Percentiles rank a stretch among this genome's conserved stretches.
These are phyloP conservation scores for Bergia puertoricense DNA, from an alignment of 92 coral and sea anemone genomes.

Conservation along the genomic window DNA sequence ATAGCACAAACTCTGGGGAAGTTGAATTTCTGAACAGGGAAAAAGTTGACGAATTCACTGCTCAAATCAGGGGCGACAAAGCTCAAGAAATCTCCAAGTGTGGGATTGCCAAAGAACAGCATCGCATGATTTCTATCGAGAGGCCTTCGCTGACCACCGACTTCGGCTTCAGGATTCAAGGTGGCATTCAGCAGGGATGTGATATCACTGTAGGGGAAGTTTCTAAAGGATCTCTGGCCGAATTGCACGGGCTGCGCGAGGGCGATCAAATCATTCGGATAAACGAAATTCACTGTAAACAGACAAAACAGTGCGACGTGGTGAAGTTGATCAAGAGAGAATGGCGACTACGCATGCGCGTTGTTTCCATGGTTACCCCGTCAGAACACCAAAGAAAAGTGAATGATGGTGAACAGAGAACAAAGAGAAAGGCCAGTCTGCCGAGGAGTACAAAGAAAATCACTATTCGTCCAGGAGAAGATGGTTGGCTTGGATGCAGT, in stretches of 20 bases:
- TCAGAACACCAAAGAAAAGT: background rate
- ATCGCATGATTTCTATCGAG: slow-evolving; percentile 46
- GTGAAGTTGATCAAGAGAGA: slow-evolving; percentile 50
- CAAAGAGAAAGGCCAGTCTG: background rate
- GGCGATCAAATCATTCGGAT: slow-evolving; percentile 57
- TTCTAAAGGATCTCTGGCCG: slow-evolving; percentile 58
- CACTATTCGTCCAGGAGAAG: slow-evolving; percentile 38
- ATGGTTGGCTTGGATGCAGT: slow-evolving; percentile 81
- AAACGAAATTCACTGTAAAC: slow-evolving; percentile 51
- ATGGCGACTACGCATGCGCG: slow-evolving; percentile 35
- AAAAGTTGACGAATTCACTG: background rate
- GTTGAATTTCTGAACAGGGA: background rate
- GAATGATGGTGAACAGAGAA: slow-evolving; percentile 6
- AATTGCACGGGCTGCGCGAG: slow-evolving; percentile 51
- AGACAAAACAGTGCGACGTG: slow-evolving; percentile 44
- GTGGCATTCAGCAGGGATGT: slow-evolving; percentile 45
- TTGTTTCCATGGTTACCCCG: slow-evolving; percentile 18
- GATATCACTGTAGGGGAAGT: slow-evolving; percentile 56
- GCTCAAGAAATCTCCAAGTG: background rate
- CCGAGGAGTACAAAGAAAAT: slow-evolving; percentile 31
- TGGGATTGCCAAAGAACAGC: background rate
- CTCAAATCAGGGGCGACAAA: background rate
- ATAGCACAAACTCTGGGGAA: background rate
- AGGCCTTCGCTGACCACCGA: slow-evolving; percentile 47
- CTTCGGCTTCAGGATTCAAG: slow-evolving; percentile 67